Base-by-base conservation (phyloP, 2,888 invertebrate species). In the Pristionchus mayeri region DNA sequence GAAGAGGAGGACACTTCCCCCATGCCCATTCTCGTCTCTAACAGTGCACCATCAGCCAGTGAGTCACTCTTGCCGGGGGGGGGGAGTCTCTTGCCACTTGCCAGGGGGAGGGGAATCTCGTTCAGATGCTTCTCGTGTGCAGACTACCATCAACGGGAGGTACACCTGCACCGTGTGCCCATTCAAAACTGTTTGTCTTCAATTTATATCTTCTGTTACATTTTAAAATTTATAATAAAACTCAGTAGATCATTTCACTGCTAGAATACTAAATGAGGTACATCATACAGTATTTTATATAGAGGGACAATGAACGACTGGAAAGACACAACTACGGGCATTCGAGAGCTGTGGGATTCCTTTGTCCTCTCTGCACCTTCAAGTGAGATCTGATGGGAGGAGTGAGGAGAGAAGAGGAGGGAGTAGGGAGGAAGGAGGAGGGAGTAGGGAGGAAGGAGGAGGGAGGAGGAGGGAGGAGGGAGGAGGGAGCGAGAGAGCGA, bases 321-420 rank as follows among this genome's bases (percentile, higher is more conserved):
- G 57, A 57, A 9, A 37, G 37, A 80, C 80, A 80, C 16, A 57
- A 54, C 18, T 13, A 54, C 11, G 80, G 57, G 21, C 80, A 80
- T 27, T 24, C 34, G 0, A 54, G 40, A 40, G 40, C 18, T 30
- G 57, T 54, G 7, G 80, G 80, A 57, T 80, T 57, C 57, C 34
- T 54, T 18, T 80, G 80, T n/a, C 80, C 80, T 34, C 40, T 80
- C 21, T 80, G 80, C 40, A 80, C 54, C 18, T 80, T 80, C 80
- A 80, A 80, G 80, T 80, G 40, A 80, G 80, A 37, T n/a, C 63
- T 3, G 34, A 34, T 34, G 63, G 34, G 21, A 6, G 44, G 44
- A 44, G 6, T 6, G 13, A 44, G 7, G 44, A 57, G 21, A 21
- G 4, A 1, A 7, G 54, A 21, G n/a, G 54, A 21, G 54, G n/a